phyloP scores from a whole-genome alignment of 2,113 vertebrate genomes.

The Aegypius monachus region DNA sequence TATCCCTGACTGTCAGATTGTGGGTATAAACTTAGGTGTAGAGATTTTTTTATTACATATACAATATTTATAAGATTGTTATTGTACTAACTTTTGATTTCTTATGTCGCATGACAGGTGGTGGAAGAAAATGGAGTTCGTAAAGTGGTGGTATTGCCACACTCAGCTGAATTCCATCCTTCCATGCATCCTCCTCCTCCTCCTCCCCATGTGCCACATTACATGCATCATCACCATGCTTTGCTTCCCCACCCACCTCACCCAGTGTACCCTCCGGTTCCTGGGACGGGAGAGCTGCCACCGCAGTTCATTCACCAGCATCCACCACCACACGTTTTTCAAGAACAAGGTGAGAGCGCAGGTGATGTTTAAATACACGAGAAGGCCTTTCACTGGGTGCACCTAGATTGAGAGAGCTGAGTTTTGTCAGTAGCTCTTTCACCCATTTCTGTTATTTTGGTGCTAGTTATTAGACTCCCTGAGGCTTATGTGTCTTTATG shows the following conservation, averaged over 20 bases:
- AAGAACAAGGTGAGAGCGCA: constrained; percentile 71
- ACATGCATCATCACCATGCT: constrained; percentile 64
- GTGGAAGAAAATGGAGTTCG: constrained; percentile 82
- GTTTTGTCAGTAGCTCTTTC: not conserved
- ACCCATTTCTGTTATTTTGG: too few relatives aligned
- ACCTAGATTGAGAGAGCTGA: rapidly evolving
- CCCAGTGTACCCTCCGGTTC: constrained; percentile 66
- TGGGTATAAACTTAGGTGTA: rapidly evolving
- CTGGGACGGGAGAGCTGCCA: constrained; percentile 64
- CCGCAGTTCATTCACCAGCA: constrained; percentile 76
- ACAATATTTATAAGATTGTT: rapidly evolving
- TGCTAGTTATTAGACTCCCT: not conserved
- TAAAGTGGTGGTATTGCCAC: constrained; percentile 79
- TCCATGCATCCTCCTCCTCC: constrained; percentile 67
- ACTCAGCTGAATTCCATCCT: constrained; percentile 75
- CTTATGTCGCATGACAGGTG: constrained; percentile 49
- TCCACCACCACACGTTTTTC: constrained; percentile 70
- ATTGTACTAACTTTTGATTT: not conserved
- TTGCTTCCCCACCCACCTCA: constrained; percentile 69
- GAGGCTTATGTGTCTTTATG: not conserved
- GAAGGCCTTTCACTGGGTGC: not conserved
- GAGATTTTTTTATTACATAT: too few relatives aligned
- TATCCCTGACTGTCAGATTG: not conserved
- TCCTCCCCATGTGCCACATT: constrained; percentile 68
- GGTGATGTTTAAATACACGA: not conserved